Base-by-base conservation (phyloP, 2,888 invertebrate species). In the Apamea anceps region DNA sequence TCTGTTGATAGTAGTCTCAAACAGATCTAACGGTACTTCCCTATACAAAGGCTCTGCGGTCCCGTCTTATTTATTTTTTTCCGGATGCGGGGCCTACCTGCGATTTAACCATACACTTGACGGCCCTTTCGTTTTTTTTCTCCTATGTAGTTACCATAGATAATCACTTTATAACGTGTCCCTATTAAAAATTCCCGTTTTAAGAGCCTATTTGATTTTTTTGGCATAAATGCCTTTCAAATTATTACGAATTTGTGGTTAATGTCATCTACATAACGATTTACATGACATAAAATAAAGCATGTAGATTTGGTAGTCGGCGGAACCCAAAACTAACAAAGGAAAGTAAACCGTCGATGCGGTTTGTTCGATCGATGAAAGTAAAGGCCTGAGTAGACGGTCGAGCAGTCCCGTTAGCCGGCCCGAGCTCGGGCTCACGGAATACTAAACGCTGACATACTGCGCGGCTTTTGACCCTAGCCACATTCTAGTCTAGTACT, bases 391-490 rank as follows among this genome's bases (percentile, higher is more conserved):
- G 95, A 93, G 94, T 94, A 95, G 96, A 95, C 95, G 94, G 93
- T 88, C 92, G 92, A 90, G 88, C 91, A 92, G 95, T 96, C 95
- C 96, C 96, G 96, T 96, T 97, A 96, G 93, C 92, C 92, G 96
- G 94, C 94, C 94, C 94, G 94, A 93, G 94, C 93, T 92, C 93
- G 93, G 93, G 92, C 96, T 94, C 95, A 94, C 95, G 95, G 96
- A 96, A 97, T 96, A 96, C 96, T 96, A 96, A 97, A 95, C 96
- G 94, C 96, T 97, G 96, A 97, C 96, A 97, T 94, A 97, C 96
- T 96, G 94, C 95, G 96, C 96, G 97, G 96, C 95, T 96, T 96
- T 96, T 97, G 97, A 96, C 97, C 96, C 96, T 96, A 95, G 92
- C 92, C 91, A 96, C 96, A 96, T 96, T 96, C 96, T 96, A 96